phyloP scores from a whole-genome alignment of 2,797 vertebrate species.

The Dryobates pubescens region DNA sequence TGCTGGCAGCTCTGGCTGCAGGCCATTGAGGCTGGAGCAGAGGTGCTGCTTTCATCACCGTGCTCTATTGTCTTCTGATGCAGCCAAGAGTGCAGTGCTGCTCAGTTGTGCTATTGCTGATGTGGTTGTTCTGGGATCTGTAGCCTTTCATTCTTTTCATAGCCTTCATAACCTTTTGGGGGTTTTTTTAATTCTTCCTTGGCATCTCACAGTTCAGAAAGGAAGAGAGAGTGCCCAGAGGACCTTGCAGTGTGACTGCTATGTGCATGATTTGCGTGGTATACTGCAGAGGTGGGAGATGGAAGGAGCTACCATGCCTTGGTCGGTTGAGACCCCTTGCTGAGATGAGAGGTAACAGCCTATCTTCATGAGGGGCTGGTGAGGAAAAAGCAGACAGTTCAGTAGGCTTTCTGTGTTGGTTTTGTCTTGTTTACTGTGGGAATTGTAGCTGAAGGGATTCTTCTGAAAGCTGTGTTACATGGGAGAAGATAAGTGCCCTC shows the following conservation, averaged over 20 bases:
- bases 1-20: fast-evolving
- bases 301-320: background rate
- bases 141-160: background rate
- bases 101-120: background rate
- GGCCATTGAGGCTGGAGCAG: background rate
- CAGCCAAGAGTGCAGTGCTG: fast-evolving
- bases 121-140: background rate
- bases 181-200: background rate
- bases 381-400: background rate
- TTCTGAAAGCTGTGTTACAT: background rate
- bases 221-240: background rate
- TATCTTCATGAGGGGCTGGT: background rate
- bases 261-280: background rate
- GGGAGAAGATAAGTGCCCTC: background rate
- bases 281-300: background rate
- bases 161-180: background rate
- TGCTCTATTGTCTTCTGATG: background rate
- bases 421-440: background rate
- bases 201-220: background rate
- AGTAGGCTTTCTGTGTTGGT: background rate
- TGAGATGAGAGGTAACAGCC: background rate
- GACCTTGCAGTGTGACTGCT: background rate
- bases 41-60: background rate
- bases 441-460: background rate
- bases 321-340: background rate